Evolutionary conservation across 2,888 invertebrate genomes (phyloP).

Genomic region (Girardia tigrina): DNA sequence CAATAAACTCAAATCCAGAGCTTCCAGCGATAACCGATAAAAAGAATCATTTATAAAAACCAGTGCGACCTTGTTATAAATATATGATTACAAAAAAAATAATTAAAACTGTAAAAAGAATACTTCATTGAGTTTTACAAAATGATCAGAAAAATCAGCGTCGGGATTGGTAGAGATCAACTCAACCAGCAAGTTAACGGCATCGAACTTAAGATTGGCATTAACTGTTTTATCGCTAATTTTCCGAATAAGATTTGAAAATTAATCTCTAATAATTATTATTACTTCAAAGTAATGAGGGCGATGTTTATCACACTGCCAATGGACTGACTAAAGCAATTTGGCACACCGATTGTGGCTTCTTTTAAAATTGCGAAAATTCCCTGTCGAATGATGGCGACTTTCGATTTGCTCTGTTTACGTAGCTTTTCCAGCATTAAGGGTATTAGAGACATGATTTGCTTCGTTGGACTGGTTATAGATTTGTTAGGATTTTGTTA

Average conservation of each 20-base stretch:
- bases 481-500: neutral
- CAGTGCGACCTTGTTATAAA: too few species aligned
- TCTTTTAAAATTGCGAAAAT: neutral
- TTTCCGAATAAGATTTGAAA: neutral
- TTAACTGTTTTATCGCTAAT: slow-evolving; percentile 2
- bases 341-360: neutral
- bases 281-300: neutral
- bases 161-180: slow-evolving; percentile 8
- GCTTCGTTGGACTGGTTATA: neutral
- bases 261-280: neutral
- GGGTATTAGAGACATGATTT: neutral
- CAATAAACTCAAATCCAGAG: neutral
- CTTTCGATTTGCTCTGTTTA: neutral
- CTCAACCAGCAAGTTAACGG: neutral
- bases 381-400: neutral
- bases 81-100: neutral
- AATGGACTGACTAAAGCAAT: slow-evolving; percentile 1
- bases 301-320: neutral
- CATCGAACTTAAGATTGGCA: slow-evolving; percentile 10
- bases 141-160: neutral
- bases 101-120: neutral
- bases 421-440: neutral
- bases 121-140: neutral
- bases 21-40: neutral
- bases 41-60: slow-evolving; percentile 15